Evolutionary conservation across 2,113 vertebrate genomes (phyloP), one percentile per base, ranked within the genome.

Genomic region (Vulpes ferrilata): DNA sequence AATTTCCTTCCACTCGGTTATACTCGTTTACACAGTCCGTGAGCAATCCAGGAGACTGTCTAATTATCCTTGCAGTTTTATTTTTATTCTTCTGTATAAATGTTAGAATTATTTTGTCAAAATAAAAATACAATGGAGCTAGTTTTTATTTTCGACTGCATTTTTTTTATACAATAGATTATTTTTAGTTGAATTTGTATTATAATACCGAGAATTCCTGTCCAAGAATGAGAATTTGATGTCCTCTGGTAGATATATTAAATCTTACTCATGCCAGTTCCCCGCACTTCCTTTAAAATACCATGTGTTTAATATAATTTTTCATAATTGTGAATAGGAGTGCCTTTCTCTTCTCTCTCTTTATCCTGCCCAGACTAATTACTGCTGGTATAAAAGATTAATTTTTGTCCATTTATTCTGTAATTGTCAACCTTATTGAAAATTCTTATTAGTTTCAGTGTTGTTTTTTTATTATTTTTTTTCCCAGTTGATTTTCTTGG

Each of bases 101-200:
- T 57, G 90, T 96, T 30, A 92, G 53, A 96, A 95, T 87, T 85
- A 57, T 88, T 96, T 92, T 95, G 82, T 90, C 87, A 92, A 97
- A 97, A 90, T 80, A 96, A 87, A 95, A 93, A 27, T 86, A 51
- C 55, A 86, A 1, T 81, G 62, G 32, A 65, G 16, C 30, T 85
- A 38, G 17, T 59, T 97, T 88, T 90, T 85, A 65, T 53, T 96
- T 94, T 73, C 78, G 9, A 80, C 60, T 88, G 13, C 7, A 32
- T 83, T 92, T 43, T 43, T 94, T 94, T 87, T 93, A 90, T n/a
- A 20, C 30, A 59, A 60, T 82, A 82, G 32, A n/a, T 79, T 90
- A 83, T 79, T 93, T 74, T 91, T 73, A 85, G 32, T 35, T 55
- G 38, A 84, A 48, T 88, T 92, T 90, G 30, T 81, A 57, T 91